Percentiles rank a stretch among this genome's conserved stretches.
Evolutionary conservation across 2,888 invertebrate genomes (phyloP).

Genomic region (Notodonta ziczac): DNA sequence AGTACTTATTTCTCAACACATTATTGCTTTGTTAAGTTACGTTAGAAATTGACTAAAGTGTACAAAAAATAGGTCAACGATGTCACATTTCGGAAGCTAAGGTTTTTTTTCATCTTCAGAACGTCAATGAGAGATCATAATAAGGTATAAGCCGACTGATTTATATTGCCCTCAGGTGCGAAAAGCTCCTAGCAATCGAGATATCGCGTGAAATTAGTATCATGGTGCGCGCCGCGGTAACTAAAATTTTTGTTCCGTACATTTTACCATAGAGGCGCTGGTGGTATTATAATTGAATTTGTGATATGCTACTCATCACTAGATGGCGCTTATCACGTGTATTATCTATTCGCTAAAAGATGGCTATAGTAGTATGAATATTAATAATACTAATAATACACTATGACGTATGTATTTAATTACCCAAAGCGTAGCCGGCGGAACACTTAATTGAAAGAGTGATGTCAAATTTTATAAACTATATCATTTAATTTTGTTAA

Average conservation of each 20-base stretch:
- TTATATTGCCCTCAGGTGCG: constrained; percentile 19
- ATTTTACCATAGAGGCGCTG: constrained; percentile 29
- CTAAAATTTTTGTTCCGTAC: constrained; percentile 8
- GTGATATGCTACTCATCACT: constrained; percentile 23
- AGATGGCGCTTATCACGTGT: constrained; percentile 33
- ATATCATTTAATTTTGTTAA: too few species aligned
- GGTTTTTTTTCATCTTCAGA: constrained; percentile 47
- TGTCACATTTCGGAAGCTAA: constrained; percentile 60
- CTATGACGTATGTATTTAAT: too few species aligned
- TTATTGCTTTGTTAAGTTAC: constrained; percentile 24
- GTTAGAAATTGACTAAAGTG: constrained; percentile 39
- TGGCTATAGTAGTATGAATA: constrained; percentile 6
- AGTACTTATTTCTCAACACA: constrained; percentile 20
- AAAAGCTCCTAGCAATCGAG: constrained; percentile 1
- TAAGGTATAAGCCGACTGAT: constrained; percentile 41
- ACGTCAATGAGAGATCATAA: constrained; percentile 58
- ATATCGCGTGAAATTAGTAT: constrained; percentile 43
- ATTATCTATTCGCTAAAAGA: constrained; percentile 19
- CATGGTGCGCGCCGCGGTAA: constrained; percentile 52
- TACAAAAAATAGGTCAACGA: constrained; percentile 56
- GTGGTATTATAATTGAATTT: constrained; percentile 6
- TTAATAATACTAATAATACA: too few species aligned
- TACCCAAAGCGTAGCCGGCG: too few species aligned
- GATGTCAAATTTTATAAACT: too few species aligned
- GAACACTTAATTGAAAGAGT: too few species aligned